Conservation (phyloP, 2,113 vertebrate genomes). For the Psittacula cyanocephala region DNA sequence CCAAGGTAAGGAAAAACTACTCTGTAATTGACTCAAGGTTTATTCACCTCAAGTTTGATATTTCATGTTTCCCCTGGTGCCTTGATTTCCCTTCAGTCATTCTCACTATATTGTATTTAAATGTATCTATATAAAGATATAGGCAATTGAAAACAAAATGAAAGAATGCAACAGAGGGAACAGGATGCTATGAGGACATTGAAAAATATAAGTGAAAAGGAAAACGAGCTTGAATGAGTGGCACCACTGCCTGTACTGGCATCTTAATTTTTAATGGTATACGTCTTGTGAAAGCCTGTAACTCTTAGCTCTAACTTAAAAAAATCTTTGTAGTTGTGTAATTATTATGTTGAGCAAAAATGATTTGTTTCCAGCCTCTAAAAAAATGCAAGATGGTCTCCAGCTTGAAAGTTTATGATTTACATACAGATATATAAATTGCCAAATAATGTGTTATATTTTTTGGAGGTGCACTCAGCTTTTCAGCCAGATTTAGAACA, state of each 20-base stretch:
- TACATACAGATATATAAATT: background rate
- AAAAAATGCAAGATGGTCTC: background rate
- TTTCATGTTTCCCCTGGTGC: background rate
- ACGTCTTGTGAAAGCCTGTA: background rate
- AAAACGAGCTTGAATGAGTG: background rate
- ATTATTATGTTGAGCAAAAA: background rate
- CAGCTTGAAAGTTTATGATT: background rate
- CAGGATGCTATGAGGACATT: background rate
- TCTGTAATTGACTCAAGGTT: background rate
- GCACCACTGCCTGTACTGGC: background rate
- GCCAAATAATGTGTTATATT: background rate
- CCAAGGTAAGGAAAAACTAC: background rate
- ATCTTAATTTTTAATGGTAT: background rate
- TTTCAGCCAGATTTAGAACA: background rate
- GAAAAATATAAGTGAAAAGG: background rate
- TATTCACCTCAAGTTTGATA: background rate
- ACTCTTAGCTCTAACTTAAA: background rate
- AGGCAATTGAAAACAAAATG: background rate
- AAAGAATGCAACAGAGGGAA: background rate
- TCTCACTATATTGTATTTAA: background rate
- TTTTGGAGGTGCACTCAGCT: background rate
- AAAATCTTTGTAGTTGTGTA: background rate
- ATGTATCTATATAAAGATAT: background rate
- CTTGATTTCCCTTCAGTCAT: background rate
- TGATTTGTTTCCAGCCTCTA: background rate